phyloP scores from a whole-genome alignment of 2,888 invertebrate species.

The Agrochola lychnidis region DNA sequence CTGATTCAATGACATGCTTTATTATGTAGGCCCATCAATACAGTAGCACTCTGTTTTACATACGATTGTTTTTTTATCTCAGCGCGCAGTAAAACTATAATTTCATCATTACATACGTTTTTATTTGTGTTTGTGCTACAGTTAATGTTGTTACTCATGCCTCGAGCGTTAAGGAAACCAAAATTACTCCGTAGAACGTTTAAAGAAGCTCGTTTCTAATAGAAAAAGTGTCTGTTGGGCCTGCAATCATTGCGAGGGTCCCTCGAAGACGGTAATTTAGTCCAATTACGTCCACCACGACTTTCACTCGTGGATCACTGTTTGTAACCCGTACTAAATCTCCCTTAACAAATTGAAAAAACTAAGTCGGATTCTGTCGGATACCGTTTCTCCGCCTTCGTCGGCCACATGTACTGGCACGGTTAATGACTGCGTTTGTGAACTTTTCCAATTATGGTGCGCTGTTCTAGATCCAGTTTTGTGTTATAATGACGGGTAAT shows the following conservation, averaged over 20 bases:
- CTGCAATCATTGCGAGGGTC: slow-evolving; percentile 69
- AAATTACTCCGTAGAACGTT: slow-evolving; percentile 56
- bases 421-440: slow-evolving; percentile 64
- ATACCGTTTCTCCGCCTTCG: slow-evolving; percentile 62
- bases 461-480: slow-evolving; percentile 63
- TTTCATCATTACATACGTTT: slow-evolving; percentile 52
- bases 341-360: slow-evolving; percentile 69
- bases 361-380: slow-evolving; percentile 56
- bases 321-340: slow-evolving; percentile 69
- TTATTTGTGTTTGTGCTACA: slow-evolving; percentile 45
- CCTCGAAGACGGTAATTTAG: slow-evolving; percentile 74
- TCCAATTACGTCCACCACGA: slow-evolving; percentile 73
- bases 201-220: slow-evolving; percentile 65
- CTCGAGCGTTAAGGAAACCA: slow-evolving; percentile 49
- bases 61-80: slow-evolving; percentile 50
- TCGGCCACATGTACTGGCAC: slow-evolving; percentile 56
- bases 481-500: slow-evolving; percentile 64
- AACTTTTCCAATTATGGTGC: slow-evolving; percentile 64
- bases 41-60: slow-evolving; percentile 63
- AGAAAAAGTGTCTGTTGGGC: slow-evolving; percentile 70
- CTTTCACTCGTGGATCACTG: slow-evolving; percentile 73
- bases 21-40: slow-evolving; percentile 32
- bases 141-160: slow-evolving; percentile 49
- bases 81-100: slow-evolving; percentile 49
- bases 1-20: slow-evolving; percentile 34